Evolutionary conservation across 1,140 invertebrate genomes (phyloP), one percentile per base, ranked within the genome.

Genomic region (Nixonia krombeini): DNA sequence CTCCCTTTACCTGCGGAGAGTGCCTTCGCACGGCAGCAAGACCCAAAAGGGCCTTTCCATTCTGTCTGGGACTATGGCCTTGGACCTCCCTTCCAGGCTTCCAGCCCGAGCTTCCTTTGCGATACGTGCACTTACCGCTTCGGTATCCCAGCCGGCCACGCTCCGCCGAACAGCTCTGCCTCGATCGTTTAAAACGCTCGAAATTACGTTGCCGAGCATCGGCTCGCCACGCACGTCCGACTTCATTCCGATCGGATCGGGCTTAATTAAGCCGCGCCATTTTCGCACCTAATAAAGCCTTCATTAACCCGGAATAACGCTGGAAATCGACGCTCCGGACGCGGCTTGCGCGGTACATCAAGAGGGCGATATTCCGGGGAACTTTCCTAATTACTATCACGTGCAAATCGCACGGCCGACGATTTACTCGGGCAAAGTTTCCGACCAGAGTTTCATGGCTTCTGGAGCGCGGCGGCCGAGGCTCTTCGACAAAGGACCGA

Each of bases 1-100:
- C 78, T 82, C 73, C 77, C 77, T 81, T 80, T 83, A 80, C 80
- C 80, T 75, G 74, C n/a, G n/a, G n/a, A n/a, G n/a, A 64, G 62
- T 55, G 56, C 58, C 61, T 65, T 75, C 70, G 62, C 16, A 38
- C 13, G 2, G 35, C 4, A 9, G 50, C 55, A 46, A 56, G 57
- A 70, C 61, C 68, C 53, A 68, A 77, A 77, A 74, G 71, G 73
- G 62, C 74, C 71, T 72, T 75, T 70, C 55, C 12, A 45, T 65
- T 47, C 59, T 53, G 49, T 67, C 67, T 56, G 61, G 55, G 50
- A 72, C 45, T 29, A 13, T 74, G 77, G 66, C 78, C 79, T 80
- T 80, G 76, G 55, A 49, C 33, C 56, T 52, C 41, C 70, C 63
- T 63, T 29, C 53, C 66, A 44, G 44, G 42, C 8, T 16, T 37